These are phyloP conservation scores for Urosaurus nigricauda DNA, from an alignment of 2,797 vertebrate genomes.

Conservation along the genomic window DNA sequence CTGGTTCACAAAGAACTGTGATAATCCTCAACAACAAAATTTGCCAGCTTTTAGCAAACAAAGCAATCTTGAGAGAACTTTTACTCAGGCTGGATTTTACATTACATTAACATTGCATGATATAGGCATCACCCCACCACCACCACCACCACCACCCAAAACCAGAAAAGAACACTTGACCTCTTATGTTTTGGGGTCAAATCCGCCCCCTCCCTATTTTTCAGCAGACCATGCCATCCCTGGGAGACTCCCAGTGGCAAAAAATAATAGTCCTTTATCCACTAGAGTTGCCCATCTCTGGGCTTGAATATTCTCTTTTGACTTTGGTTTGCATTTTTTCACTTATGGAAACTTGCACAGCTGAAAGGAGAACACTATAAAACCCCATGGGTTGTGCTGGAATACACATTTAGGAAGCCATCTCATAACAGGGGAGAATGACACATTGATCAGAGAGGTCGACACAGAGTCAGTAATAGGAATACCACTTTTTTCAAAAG, in stretches of 20 bases:
- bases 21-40: not conserved
- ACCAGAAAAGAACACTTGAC: too few relatives aligned
- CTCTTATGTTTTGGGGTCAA: not conserved
- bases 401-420: too few relatives aligned
- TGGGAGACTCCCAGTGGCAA: too few relatives aligned
- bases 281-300: too few relatives aligned
- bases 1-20: not conserved
- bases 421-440: not conserved
- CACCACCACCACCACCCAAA: not conserved
- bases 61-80: not conserved
- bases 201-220: not conserved
- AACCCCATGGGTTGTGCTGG: too few relatives aligned
- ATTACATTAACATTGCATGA: not conserved
- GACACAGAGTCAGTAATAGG: not conserved
- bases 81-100: not conserved
- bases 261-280: too few relatives aligned
- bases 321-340: not conserved
- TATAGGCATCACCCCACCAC: not conserved
- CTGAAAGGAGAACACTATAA: not conserved
- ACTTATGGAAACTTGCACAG: not conserved
- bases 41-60: not conserved
- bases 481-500: not conserved
- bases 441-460: not conserved
- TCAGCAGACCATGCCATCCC: too few relatives aligned
- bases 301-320: not conserved